A percentile compares a stretch with the other conserved stretches of the same genome.
Evolutionary conservation across 2,113 vertebrate species (phyloP).

Genomic region (Aptenodytes forsteri): DNA sequence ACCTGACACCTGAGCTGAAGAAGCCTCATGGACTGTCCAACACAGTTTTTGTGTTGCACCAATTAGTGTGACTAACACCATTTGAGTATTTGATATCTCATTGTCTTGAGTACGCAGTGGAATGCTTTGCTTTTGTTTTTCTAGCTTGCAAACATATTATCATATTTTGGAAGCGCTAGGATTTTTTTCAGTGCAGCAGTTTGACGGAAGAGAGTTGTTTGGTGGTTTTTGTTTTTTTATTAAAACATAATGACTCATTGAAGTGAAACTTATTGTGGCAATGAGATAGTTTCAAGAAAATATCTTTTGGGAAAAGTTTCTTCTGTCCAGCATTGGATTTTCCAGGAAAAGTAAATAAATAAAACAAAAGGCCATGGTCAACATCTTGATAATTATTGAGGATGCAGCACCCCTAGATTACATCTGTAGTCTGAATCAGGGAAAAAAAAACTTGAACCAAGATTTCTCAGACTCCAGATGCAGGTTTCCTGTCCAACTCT

Average conservation of each 20-base stretch:
- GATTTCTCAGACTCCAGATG: background rate
- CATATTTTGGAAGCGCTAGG: background rate
- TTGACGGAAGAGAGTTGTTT: background rate
- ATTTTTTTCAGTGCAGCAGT: background rate
- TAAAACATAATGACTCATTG: background rate
- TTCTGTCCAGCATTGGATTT: background rate
- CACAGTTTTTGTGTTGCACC: background rate
- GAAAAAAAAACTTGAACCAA: background rate
- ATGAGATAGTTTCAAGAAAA: background rate
- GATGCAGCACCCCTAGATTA: background rate
- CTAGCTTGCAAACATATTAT: background rate
- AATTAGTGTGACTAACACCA: background rate
- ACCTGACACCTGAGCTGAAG: background rate
- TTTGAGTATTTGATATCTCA: background rate
- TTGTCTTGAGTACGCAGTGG: background rate
- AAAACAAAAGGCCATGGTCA: background rate
- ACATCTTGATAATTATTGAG: background rate
- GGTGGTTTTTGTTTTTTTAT: background rate
- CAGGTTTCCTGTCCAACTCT: background rate
- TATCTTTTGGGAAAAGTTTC: background rate
- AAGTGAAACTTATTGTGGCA: background rate
- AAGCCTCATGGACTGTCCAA: background rate
- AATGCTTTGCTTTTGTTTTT: background rate
- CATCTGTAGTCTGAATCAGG: background rate
- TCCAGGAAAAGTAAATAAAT: background rate